Conservation (phyloP, 2,797 vertebrate genomes). For the Mastacembelus armatus region DNA sequence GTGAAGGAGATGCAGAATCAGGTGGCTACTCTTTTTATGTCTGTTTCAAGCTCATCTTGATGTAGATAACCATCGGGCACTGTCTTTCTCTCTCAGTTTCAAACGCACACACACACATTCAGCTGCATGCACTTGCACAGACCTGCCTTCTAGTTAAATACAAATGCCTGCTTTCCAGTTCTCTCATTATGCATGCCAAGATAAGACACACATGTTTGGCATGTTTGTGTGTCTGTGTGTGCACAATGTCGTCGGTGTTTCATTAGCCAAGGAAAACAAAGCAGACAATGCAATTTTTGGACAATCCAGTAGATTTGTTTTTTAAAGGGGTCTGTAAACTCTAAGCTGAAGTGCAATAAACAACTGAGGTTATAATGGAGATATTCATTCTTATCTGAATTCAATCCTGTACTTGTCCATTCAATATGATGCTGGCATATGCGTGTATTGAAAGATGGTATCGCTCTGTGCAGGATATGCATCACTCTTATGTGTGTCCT, state of each 20-base stretch:
- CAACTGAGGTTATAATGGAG: neutral
- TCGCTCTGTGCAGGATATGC: no score
- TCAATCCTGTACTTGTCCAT: no score
- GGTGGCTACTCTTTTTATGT: conserved; percentile 16
- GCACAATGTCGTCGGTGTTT: neutral
- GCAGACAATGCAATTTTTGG: neutral
- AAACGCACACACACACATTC: neutral
- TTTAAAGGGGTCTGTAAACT: neutral
- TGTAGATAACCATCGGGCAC: conserved; percentile 37
- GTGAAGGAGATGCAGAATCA: conserved; percentile 27
- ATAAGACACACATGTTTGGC: neutral
- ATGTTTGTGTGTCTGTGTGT: neutral
- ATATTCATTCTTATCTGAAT: no score
- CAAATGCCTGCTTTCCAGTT: conserved; percentile 32
- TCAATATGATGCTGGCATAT: no score
- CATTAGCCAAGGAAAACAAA: neutral
- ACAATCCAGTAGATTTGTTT: neutral
- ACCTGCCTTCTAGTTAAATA: conserved; percentile 41
- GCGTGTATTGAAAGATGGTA: no score
- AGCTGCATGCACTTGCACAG: conserved; percentile 33
- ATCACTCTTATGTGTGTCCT: neutral
- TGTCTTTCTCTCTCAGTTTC: conserved; percentile 4
- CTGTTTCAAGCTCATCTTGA: conserved; percentile 38
- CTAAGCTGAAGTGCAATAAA: neutral
- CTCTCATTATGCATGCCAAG: conserved; percentile 14